Evolutionary conservation across 1,140 invertebrate species (phyloP), one percentile per base, ranked within the genome.

Genomic region (Ericerus pela): DNA sequence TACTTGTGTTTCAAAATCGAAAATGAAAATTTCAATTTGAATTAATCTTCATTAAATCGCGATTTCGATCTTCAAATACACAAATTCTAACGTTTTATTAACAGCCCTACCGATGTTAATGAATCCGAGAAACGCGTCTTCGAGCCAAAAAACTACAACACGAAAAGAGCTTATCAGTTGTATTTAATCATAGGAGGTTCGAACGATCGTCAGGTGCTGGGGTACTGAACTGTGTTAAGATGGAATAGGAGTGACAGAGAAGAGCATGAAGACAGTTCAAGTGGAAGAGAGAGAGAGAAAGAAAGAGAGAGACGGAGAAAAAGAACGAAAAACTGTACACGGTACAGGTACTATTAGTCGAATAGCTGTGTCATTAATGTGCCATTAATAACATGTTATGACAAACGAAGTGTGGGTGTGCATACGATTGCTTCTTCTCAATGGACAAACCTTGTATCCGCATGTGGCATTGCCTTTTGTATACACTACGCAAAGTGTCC

Each of bases 231-330:
- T 14, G 26, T n/a, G n/a, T n/a, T 24, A 47, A 47, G 41, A 47
- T 47, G n/a, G 31, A 33, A 16, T 11, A 16, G n/a, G 31, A 33
- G n/a, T 28, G 54, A 55, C 58, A 58, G 55, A 59, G 51, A 54
- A 61, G 55, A 60, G 59, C 62, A 62, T 61, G 57, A 63, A 63
- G 27, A 60, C 28, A 24, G 54, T 54, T 30, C 51, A 60, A 51
- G 36, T 28, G 51, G 58, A 30, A 59, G 58, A 29, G 59, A 56
- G 43, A 56, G 31, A 54, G 58, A 59, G 59, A 59, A 57, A 57
- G 60, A 58, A 58, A 58, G 62, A 54, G 56, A 61, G 38, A 41
- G n/a, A n/a, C n/a, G n/a, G n/a, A 36, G 62, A 54, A 53, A 61
- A 60, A 56, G 61, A 60, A 58, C 60, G 38, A 54, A 59, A 55